These are phyloP conservation scores for Asbolus verrucosus DNA, from an alignment of 1,140 invertebrate genomes.

Conservation along the genomic window DNA sequence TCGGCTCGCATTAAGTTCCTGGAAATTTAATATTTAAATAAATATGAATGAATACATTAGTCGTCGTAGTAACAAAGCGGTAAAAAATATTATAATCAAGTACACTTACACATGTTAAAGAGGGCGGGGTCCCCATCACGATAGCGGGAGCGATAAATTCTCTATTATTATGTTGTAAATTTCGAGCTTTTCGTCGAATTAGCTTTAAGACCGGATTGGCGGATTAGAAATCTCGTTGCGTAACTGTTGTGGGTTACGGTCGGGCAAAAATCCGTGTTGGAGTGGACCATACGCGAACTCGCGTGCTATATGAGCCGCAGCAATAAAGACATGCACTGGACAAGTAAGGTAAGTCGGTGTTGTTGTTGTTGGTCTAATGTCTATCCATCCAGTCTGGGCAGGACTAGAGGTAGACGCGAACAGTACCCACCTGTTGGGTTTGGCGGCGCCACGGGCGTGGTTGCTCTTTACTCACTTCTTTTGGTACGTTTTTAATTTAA, in stretches of 20 bases:
- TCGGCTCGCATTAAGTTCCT: slow-evolving; percentile 42
- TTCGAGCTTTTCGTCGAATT: slow-evolving; percentile 31
- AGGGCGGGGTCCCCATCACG: slow-evolving; percentile 11
- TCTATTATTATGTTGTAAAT: slow-evolving; percentile 20
- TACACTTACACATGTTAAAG: neutral
- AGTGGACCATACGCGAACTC: slow-evolving; percentile 18
- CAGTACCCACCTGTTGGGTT: slow-evolving; percentile 59
- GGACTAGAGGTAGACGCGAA: slow-evolving; percentile 35
- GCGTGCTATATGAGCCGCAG: slow-evolving; percentile 34
- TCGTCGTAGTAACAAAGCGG: slow-evolving; percentile 16
- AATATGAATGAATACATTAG: slow-evolving; percentile 50
- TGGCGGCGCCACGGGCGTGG: slow-evolving; percentile 60
- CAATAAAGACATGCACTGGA: slow-evolving; percentile 26
- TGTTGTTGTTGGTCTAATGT: slow-evolving; percentile 20
- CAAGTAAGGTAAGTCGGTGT: neutral
- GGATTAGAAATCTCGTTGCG: slow-evolving; percentile 22
- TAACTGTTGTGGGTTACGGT: neutral
- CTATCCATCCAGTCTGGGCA: slow-evolving; percentile 29
- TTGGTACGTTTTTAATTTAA: neutral
- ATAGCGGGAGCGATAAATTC: slow-evolving; percentile 1
- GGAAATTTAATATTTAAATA: slow-evolving; percentile 48
- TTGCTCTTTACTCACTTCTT: slow-evolving; percentile 12
- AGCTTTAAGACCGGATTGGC: slow-evolving; percentile 2
- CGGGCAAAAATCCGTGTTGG: slow-evolving; percentile 15
- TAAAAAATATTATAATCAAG: slow-evolving; percentile 7